Evolutionary conservation across 2,888 invertebrate genomes (phyloP), one percentile per base, ranked within the genome.

Genomic region (Cylindroiulus punctatus): DNA sequence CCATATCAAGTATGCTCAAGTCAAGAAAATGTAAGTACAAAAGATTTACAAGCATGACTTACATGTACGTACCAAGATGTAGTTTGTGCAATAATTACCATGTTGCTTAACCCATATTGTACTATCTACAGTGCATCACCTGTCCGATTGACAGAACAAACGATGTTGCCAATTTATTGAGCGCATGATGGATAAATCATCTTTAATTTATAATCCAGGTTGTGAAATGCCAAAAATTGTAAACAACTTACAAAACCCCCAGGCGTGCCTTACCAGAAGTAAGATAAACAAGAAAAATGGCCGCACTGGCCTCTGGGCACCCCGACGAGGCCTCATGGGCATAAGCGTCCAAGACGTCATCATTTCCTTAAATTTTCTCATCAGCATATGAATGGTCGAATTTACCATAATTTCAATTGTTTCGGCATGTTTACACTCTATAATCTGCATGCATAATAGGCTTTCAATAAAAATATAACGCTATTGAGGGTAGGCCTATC

Each of bases 321-420:
- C 76, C 44, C 30, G 30, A 26, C 14, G 30, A 26, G 1, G 30
- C 76, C 76, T 30, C 76, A 30, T 52, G 52, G 47, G 52, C n/a
- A 52, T 4, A 7, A 30, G 76, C 26, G 30, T 30, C 3, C 76
- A 76, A 76, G 65, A 12, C 76, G 76, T 76, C 76, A 76, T 30
- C 14, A 30, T 30, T 76, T 30, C 30, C 76, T 76, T 17, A 76
- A 76, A 30, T 76, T 65, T 76, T 14, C 30, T 76, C 76, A 76
- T 76, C 76, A 76, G 5, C 76, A 76, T 76, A 30, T 76, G 76
- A 76, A 76, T 30, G 30, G 17, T 12, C 5, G 14, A 26, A 30
- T 76, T 76, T 76, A 76, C 30, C 76, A 76, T 76, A 76, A 76
- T 32, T 30, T 76, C 76, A 76, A 76, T 76, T 76, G 76, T 76